Evolutionary conservation across 2,113 vertebrate genomes (phyloP), one percentile per base, ranked within the genome.

Genomic region (Raja brachyura): DNA sequence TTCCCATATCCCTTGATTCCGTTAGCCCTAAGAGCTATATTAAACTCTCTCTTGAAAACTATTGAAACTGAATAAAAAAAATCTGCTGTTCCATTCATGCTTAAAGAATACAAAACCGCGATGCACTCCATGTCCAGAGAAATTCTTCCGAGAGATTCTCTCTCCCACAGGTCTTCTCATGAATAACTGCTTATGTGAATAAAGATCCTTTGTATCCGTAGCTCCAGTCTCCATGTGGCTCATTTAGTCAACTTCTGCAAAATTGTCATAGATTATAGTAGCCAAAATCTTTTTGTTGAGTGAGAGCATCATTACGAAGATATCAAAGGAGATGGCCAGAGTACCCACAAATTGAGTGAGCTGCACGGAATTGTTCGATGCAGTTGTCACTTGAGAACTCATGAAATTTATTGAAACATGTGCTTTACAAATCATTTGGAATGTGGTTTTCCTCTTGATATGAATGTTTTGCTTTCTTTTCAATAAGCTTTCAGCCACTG

Each of bases 371-470:
- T 81, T 81, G 78, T 54, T 20, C 10, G 78, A 18, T 81, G 78
- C 33, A 54, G 78, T 81, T 81, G 78, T 56, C 31, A 18, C 16
- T 81, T 5, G 54, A 81, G 33, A 54, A 81, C 20, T 22, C 18
- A 39, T 81, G 78, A 81, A 39, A 56, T 54, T 81, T 81, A 8
- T 81, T 81, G 20, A 81, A 81, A 81, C 39, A 54, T 81, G 48
- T 81, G 78, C 39, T 81, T 81, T 54, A 54, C 33, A 81, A 81
- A 54, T 54, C 78, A 81, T 81, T n/a, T 81, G 78, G 20, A 81
- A 90, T 70, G 88, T 63, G 6, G 20, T 70, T 33, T 70, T 39
- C 63, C 20, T 70, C 66, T 39, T 8, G 8, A 90, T 39, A 31
- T 31, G 31, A 90, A 28, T 90, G 16, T 90, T 66, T 90, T 90